These are phyloP conservation scores for Chlorospingus flavigularis DNA, from an alignment of 2,797 vertebrate species.

Conservation along the genomic window DNA sequence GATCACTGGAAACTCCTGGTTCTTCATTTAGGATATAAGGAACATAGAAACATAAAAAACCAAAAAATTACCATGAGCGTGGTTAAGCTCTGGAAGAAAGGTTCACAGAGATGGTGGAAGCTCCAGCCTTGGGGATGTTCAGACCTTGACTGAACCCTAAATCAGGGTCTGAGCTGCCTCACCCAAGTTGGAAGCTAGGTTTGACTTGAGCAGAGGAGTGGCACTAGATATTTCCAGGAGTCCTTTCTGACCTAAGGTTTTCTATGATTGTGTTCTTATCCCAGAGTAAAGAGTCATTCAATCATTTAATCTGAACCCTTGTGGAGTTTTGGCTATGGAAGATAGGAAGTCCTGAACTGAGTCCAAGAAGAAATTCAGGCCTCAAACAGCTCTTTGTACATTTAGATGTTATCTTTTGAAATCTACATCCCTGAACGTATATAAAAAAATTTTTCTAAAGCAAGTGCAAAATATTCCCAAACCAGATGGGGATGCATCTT, in stretches of 20 bases:
- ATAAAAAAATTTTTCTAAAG: neutral
- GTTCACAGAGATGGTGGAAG: neutral
- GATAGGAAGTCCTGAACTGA: neutral
- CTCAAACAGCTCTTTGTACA: neutral
- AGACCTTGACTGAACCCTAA: neutral
- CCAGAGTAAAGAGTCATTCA: neutral
- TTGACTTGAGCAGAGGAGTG: neutral
- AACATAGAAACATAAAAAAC: neutral
- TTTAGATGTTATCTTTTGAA: neutral
- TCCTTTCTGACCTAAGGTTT: neutral
- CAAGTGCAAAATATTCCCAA: neutral
- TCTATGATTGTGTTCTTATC: neutral
- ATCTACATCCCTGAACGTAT: neutral
- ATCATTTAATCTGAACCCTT: neutral
- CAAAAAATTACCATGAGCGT: neutral
- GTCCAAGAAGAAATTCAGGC: neutral
- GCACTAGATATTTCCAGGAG: neutral
- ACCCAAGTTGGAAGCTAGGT: neutral
- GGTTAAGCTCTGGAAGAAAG: neutral
- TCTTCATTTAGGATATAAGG: neutral
- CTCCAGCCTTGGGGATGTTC: neutral
- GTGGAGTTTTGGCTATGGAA: neutral
- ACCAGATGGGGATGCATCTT: accelerated
- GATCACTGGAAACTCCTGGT: neutral
- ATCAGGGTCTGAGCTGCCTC: neutral